Percentiles rank a stretch among this genome's conserved stretches.
Evolutionary conservation across 2,888 invertebrate species (phyloP).

Genomic region (Rotaria sp.): DNA sequence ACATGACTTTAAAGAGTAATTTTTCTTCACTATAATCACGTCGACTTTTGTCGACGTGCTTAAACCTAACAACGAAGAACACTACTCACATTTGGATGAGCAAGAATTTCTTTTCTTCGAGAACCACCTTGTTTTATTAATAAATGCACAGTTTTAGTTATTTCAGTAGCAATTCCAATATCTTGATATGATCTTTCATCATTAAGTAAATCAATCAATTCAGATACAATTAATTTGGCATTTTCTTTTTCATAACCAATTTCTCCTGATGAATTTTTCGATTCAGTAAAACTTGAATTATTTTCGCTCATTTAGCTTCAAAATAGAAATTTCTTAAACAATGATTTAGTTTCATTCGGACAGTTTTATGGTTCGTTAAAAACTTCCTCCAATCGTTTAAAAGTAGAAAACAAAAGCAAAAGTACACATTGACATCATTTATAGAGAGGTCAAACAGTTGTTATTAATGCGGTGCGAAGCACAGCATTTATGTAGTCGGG

Average conservation of each 20-base stretch:
- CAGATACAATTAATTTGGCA: background rate
- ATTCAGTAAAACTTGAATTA: background rate
- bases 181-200: background rate
- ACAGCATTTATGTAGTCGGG: too few species aligned
- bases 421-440: background rate
- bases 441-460: background rate
- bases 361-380: background rate
- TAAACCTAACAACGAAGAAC: too few species aligned
- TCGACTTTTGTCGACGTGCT: background rate
- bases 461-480: too few species aligned
- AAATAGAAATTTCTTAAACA: background rate
- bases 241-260: background rate
- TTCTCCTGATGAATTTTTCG: background rate
- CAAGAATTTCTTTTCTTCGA: background rate
- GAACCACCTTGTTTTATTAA: background rate
- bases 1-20: too few species aligned
- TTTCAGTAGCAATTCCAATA: background rate
- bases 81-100: background rate
- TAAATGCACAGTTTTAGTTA: background rate
- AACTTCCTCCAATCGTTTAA: background rate
- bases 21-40: too few species aligned
- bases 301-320: background rate
- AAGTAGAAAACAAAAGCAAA: background rate
- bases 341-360: background rate
- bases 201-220: background rate